These are phyloP conservation scores for Phenganax subtilis DNA, from an alignment of 92 coral and sea anemone genomes.

Conservation along the genomic window DNA sequence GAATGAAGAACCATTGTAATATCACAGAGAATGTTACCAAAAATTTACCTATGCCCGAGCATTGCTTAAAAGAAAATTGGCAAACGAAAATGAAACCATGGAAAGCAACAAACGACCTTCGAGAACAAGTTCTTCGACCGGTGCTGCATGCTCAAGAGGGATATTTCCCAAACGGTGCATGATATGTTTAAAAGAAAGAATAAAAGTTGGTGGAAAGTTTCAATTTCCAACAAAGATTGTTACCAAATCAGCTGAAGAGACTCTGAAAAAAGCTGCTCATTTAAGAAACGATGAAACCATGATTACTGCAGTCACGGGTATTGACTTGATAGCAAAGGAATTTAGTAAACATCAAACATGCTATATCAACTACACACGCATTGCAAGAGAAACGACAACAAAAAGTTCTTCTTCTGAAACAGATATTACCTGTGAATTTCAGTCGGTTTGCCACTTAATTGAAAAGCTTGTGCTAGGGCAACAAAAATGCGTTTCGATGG, in stretches of 20 bases:
- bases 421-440: neutral
- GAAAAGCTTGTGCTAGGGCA: conserved; percentile 3
- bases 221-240: conserved; percentile 15
- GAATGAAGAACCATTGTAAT: neutral
- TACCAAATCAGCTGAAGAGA: conserved; percentile 19
- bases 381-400: neutral
- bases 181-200: conserved; percentile 2
- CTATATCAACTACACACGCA: conserved; percentile 5
- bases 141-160: conserved; percentile 2
- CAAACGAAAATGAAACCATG: neutral
- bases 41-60: conserved; percentile 17
- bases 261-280: conserved; percentile 20
- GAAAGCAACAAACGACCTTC: conserved; percentile 8
- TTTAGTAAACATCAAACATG: conserved; percentile 12
- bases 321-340: conserved; percentile 17
- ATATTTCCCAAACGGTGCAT: neutral
- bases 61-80: conserved; percentile 9
- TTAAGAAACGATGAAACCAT: conserved; percentile 6
- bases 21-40: conserved; percentile 20
- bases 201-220: conserved; percentile 20
- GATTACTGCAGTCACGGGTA: conserved; percentile 27
- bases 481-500: conserved; percentile 16
- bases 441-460: neutral
- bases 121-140: conserved; percentile 14
- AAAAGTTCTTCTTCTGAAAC: neutral